Evolutionary conservation across 1,140 invertebrate genomes (phyloP).

Genomic region (Heliothis subflexa): DNA sequence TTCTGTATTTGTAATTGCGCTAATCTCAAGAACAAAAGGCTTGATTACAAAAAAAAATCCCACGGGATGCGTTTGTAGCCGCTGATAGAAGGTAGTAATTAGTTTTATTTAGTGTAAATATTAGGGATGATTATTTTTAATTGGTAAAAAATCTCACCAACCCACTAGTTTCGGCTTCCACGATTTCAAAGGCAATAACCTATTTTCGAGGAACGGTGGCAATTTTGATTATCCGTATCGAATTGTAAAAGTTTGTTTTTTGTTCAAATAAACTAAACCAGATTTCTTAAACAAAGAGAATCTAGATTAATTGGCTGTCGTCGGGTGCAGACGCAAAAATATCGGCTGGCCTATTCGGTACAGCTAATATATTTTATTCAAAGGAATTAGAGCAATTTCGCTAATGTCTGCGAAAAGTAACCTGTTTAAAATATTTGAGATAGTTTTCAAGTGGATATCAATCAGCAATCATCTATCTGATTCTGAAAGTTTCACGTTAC

Average conservation of each 20-base stretch:
- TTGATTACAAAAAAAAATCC: no score
- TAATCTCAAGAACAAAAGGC: no score
- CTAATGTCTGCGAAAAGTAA: slow-evolving; percentile 23
- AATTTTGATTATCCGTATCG: slow-evolving; percentile 31
- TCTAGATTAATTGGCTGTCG: slow-evolving; percentile 40
- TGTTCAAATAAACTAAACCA: not conserved
- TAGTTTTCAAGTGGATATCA: not conserved
- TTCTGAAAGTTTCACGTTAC: no score
- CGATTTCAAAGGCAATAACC: slow-evolving; percentile 18
- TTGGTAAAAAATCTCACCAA: not conserved
- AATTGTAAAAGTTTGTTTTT: slow-evolving; percentile 21
- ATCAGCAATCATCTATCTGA: no score
- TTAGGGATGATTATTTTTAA: no score
- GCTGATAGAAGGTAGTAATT: no score
- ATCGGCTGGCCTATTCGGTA: slow-evolving; percentile 17
- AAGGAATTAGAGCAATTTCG: slow-evolving; percentile 28
- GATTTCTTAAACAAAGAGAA: slow-evolving; percentile 21
- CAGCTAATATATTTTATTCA: slow-evolving; percentile 12
- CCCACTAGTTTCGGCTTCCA: not conserved
- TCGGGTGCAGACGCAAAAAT: slow-evolving; percentile 27
- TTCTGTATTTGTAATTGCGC: no score
- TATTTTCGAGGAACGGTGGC: slow-evolving; percentile 4
- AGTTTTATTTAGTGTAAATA: no score
- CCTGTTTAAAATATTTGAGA: slow-evolving; percentile 10
- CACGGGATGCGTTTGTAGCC: no score